Percentiles rank a stretch among this genome's conserved stretches.
These are phyloP conservation scores for Mormyrus lacerda DNA, from an alignment of 2,113 vertebrate species.

Conservation along the genomic window DNA sequence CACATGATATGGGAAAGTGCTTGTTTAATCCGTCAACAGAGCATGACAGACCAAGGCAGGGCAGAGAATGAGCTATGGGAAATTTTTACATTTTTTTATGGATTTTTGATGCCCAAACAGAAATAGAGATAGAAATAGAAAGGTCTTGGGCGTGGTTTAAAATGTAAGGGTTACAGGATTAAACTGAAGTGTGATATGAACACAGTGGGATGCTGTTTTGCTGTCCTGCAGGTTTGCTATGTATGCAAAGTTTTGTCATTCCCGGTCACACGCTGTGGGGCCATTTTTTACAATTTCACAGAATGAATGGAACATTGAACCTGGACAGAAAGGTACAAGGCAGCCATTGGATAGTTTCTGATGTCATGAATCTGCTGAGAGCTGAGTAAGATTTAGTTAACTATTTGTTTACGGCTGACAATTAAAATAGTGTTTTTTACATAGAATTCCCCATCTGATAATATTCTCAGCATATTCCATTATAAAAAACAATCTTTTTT, in stretches of 20 bases:
- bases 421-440: neutral
- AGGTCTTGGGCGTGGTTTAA: neutral
- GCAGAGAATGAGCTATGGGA: slow-evolving; percentile 15
- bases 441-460: neutral
- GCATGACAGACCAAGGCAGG: slow-evolving; percentile 12
- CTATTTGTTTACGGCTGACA: neutral
- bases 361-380: neutral
- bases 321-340: neutral
- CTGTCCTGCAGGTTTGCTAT: neutral
- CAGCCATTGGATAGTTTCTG: neutral
- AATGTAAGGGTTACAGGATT: neutral
- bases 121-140: too few relatives aligned
- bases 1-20: neutral
- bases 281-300: neutral
- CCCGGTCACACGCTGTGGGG: neutral
- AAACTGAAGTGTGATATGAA: neutral
- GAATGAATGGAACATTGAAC: neutral
- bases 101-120: neutral
- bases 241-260: neutral
- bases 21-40: neutral
- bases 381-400: neutral
- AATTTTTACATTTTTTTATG: neutral
- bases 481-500: neutral
- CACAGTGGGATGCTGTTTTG: neutral
- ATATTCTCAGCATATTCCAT: neutral